Evolutionary conservation across 2,888 invertebrate species (phyloP), one percentile per base, ranked within the genome.

Genomic region (Dastarcus helophoroides): DNA sequence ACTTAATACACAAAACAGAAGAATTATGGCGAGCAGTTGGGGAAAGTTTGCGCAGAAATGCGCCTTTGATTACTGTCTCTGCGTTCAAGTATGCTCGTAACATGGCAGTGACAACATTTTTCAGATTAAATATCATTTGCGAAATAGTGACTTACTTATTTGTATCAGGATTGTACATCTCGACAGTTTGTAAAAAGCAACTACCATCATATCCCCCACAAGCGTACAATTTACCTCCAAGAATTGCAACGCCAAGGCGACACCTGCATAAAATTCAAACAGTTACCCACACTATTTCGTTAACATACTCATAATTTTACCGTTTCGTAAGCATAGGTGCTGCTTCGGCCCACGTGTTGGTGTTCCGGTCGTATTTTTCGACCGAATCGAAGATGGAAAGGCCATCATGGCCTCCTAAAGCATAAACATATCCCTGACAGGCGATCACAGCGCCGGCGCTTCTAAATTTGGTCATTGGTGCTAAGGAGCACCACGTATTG

Each of bases 331-430:
- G 61, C 88, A 90, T 89, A 1, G 84, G 72, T 14, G 77, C 73
- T 25, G 83, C 78, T 43, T 72, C 68, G 1, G 68, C 66, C 88
- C 88, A 89, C 10, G 67, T 63, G 43, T 79, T 76, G 11, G 73
- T 72, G 26, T 71, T 69, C 1, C 80, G 79, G 62, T 84, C 80
- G 53, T 79, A 88, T 29, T 79, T 66, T 60, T 89, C 86, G 2
- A 86, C 84, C 2, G 83, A 83, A 61, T 85, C 83, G 57, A 85
- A 86, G 46, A 88, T 89, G 4, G 83, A 82, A 9, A 86, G 63
- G 0, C 89, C 88, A 62, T 89, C 88, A 53, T 89, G 89, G 1
- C 89, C 89, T 9, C 89, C 90, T 22, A 88, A 64, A 1, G 82
- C 83, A 56, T 81, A 85, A 31, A 86, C 76, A 48, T 8, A 32